Percentiles rank a stretch among this genome's conserved stretches.
Evolutionary conservation across 2,113 vertebrate genomes (phyloP).

Genomic region (Uria aalge): DNA sequence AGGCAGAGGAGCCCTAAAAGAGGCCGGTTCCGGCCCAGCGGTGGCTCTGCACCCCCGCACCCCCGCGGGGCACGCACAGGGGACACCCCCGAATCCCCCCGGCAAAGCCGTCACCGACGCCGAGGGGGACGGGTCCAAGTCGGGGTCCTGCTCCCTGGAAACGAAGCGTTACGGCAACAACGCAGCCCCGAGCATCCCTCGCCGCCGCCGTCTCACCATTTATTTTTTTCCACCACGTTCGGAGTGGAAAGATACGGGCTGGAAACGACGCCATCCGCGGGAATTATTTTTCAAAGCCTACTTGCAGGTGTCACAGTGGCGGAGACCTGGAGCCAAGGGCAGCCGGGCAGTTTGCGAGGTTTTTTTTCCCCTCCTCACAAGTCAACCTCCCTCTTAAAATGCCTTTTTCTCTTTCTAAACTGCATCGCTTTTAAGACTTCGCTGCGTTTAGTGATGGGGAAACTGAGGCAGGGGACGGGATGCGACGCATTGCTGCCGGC

Average conservation of each 20-base stretch:
- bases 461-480: neutral
- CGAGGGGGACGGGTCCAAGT: neutral
- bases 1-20: fast-evolving
- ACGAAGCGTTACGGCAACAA: fast-evolving
- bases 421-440: fast-evolving
- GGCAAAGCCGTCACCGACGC: fast-evolving
- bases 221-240: fast-evolving
- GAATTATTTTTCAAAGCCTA: neutral
- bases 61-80: fast-evolving
- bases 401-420: neutral
- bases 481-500: fast-evolving
- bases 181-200: neutral
- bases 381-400: neutral
- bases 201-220: fast-evolving
- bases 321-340: fast-evolving
- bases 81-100: neutral
- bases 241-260: neutral
- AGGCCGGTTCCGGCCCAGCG: no score
- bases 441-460: fast-evolving
- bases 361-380: neutral
- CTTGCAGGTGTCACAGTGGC: neutral
- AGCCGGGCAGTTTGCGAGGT: neutral
- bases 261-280: fast-evolving
- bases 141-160: neutral
- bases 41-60: fast-evolving